Percentiles rank a stretch among this genome's conserved stretches.
These are phyloP conservation scores for Spatulosminthurus flaviceps DNA, from an alignment of 2,888 invertebrate species.

Conservation along the genomic window DNA sequence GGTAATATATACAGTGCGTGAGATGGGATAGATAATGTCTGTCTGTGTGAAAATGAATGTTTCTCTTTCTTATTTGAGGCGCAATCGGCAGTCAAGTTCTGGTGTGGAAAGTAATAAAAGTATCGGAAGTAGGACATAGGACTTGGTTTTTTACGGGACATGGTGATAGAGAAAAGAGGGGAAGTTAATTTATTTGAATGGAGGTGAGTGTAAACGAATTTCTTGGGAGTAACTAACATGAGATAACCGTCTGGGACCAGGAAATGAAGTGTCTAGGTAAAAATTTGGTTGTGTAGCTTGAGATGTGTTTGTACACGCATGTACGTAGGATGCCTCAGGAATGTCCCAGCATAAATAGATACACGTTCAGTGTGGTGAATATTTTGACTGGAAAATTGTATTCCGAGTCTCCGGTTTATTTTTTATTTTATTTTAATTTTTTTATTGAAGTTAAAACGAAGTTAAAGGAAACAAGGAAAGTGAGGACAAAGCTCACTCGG, in stretches of 20 bases:
- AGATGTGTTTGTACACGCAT: neutral
- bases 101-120: neutral
- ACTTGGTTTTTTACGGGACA: neutral
- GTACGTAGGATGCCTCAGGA: too few relatives aligned
- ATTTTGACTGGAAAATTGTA: too few relatives aligned
- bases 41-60: conserved; percentile 13
- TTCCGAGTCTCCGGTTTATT: too few relatives aligned
- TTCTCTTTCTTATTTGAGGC: conserved; percentile 9
- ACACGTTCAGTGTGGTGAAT: too few relatives aligned
- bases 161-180: conserved; percentile 13
- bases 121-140: conserved; percentile 8
- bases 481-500: too few relatives aligned
- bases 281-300: neutral
- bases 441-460: too few relatives aligned
- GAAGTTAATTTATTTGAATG: conserved; percentile 28
- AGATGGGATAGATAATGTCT: conserved; percentile 11
- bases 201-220: conserved; percentile 31
- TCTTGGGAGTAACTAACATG: conserved; percentile 36
- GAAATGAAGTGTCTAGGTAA: neutral
- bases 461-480: too few relatives aligned
- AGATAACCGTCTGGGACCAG: too few relatives aligned
- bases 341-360: too few relatives aligned
- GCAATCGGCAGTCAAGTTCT: neutral
- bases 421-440: too few relatives aligned
- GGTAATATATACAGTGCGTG: conserved; percentile 8